Percentiles rank a stretch among this genome's conserved stretches.
These are phyloP conservation scores for Cantharis rustica DNA, from an alignment of 2,888 invertebrate genomes.

Conservation along the genomic window DNA sequence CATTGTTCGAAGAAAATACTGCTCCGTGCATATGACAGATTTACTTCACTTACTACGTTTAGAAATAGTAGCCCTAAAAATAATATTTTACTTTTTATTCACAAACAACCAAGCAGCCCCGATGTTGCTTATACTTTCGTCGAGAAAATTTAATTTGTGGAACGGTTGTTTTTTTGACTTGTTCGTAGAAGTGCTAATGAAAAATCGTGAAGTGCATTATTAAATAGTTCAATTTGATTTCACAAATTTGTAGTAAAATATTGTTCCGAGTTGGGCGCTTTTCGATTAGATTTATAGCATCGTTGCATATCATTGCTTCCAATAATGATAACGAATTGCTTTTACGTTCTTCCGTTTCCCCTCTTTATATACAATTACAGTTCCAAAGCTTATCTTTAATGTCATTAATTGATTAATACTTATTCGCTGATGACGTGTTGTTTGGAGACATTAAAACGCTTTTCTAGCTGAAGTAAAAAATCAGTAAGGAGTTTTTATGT, in stretches of 20 bases:
- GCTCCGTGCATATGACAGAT: conserved; percentile 23
- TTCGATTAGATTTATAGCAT: neutral
- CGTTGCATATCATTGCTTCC: neutral
- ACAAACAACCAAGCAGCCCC: neutral
- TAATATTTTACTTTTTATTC: neutral
- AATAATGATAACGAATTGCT: neutral
- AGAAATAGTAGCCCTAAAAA: conserved; percentile 1
- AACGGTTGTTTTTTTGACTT: neutral
- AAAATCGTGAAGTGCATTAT: conserved; percentile 3
- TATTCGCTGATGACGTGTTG: neutral
- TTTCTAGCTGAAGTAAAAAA: neutral
- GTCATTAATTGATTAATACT: neutral
- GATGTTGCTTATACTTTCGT: neutral
- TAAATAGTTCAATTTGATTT: conserved; percentile 2
- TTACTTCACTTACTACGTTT: conserved; percentile 19
- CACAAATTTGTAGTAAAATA: neutral
- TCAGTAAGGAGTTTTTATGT: too few species aligned
- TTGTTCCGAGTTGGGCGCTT: neutral
- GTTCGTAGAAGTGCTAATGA: neutral
- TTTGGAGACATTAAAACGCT: neutral
- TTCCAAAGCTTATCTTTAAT: neutral
- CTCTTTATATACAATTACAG: neutral
- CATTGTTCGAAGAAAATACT: conserved; percentile 23
- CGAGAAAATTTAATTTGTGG: conserved; percentile 1
- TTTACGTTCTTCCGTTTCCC: neutral